Base-by-base conservation (phyloP, 2,797 vertebrate genomes). In the Acipenser oxyrinchus region DNA sequence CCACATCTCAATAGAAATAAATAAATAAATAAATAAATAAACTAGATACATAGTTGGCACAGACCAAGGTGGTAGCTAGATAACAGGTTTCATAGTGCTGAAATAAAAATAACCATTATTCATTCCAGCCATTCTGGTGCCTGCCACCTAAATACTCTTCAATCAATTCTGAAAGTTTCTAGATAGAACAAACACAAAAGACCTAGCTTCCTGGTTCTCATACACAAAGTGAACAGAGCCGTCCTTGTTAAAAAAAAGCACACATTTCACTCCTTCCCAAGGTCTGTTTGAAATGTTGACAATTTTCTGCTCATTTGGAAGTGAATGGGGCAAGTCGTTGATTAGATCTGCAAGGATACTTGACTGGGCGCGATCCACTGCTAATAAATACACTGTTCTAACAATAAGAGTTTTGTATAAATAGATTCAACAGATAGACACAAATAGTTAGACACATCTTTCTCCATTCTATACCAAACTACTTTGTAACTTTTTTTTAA, bases 71-170 rank as follows among this genome's bases (percentile, higher is more conserved):
- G 53, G 63, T 67, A 68, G 61, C 69, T 7, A 65, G 65, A 75
- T 59, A 73, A 71, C 50, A 58, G 0, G 0, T 72, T 37, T 37
- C 37, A 37, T 48, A 73, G 13, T 50, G 49, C 49, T 69, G 37
- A 37, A 37, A 37, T 37, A 37, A 37, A 55, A 75, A 78, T 75
- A 65, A 49, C n/a, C 63, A 77, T 72, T 80, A 52, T 77, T 79
- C 74, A 18, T 62, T 64, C 10, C 57, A 69, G 60, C 48, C 64
- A 68, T 57, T 66, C 70, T 69, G 9, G 11, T 7, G 23, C 37
- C 67, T 76, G 71, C 74, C 64, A 74, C 64, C 67, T 74, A 67
- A 68, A 59, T 71, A 65, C 57, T 66, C 76, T 69, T 70, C 1
- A 10, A 49, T 70, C 51, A 53, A 60, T 76, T 76, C 23, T 76